Evolutionary conservation across 2,113 vertebrate species (phyloP).

Genomic region (Micromys minutus): DNA sequence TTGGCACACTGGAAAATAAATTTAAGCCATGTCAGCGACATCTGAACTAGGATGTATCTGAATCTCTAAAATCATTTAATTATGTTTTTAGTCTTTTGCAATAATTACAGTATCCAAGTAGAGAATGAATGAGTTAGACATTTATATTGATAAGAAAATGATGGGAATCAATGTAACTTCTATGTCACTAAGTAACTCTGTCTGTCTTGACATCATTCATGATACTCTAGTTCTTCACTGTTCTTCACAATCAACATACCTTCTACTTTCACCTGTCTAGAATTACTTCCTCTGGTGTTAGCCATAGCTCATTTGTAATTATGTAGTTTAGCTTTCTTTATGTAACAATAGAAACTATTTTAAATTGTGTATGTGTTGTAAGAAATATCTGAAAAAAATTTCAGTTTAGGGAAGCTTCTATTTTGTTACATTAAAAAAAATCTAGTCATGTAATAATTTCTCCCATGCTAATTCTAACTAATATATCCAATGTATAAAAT

Average conservation of each 20-base stretch:
- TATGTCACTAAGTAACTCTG: neutral
- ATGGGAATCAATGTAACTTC: neutral
- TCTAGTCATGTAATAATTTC: neutral
- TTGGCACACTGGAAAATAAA: conserved; percentile 67
- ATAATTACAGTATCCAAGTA: neutral
- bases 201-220: neutral
- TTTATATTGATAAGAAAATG: neutral
- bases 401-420: neutral
- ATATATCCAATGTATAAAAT: neutral
- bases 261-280: neutral
- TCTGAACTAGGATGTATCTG: conserved; percentile 23
- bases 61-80: conserved; percentile 63
- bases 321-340: neutral
- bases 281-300: neutral
- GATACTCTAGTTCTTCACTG: neutral
- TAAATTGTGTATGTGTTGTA: neutral
- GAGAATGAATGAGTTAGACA: neutral
- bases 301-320: neutral
- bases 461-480: neutral
- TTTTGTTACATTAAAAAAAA: neutral
- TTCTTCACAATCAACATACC: neutral
- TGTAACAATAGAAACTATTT: neutral
- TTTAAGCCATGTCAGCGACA: conserved; percentile 41
- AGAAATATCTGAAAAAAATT: neutral
- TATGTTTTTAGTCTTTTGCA: conserved; percentile 14